A percentile compares a stretch with the other conserved stretches of the same genome.
Conservation (phyloP, 2,888 invertebrate genomes). For the Oscheius sp. region DNA sequence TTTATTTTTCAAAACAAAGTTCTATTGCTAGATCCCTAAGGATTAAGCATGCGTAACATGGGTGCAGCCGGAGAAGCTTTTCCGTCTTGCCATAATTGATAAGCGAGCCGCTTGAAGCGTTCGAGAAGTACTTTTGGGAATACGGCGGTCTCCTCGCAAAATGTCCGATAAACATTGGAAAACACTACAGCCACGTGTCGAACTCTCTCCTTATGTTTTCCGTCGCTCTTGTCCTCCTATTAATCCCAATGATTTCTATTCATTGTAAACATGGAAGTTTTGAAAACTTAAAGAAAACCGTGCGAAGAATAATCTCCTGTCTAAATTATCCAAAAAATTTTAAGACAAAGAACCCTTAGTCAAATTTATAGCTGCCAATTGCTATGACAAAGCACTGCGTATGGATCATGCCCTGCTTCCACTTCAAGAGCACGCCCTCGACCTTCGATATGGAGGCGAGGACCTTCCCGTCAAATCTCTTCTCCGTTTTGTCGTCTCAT, state of each 20-base stretch:
- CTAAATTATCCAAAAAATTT: conserved; percentile 15
- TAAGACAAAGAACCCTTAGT: neutral
- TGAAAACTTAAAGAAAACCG: neutral
- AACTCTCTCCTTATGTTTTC: neutral
- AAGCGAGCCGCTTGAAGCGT: conserved; percentile 27
- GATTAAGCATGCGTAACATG: conserved; percentile 19
- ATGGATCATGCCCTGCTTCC: conserved; percentile 19
- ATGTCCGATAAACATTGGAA: conserved; percentile 22
- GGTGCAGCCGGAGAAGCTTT: conserved; percentile 3
- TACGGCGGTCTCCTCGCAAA: conserved; percentile 21
- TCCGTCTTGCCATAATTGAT: conserved; percentile 22
- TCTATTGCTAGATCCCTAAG: neutral
- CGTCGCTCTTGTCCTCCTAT: neutral
- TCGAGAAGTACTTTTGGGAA: conserved; percentile 27
- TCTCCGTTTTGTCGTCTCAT: neutral
- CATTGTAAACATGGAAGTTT: neutral
- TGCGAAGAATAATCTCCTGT: neutral
- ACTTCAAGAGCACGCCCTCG: conserved; percentile 12
- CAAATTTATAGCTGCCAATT: conserved; percentile 28
- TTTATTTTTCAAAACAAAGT: neutral
- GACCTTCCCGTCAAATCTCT: neutral
- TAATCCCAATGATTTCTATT: too few relatives aligned
- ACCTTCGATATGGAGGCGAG: conserved; percentile 1
- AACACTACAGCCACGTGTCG: conserved; percentile 14
- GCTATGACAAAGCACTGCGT: conserved; percentile 25